Conservation (phyloP, 2,888 invertebrate species). For the Coelogynopora nodosa region DNA sequence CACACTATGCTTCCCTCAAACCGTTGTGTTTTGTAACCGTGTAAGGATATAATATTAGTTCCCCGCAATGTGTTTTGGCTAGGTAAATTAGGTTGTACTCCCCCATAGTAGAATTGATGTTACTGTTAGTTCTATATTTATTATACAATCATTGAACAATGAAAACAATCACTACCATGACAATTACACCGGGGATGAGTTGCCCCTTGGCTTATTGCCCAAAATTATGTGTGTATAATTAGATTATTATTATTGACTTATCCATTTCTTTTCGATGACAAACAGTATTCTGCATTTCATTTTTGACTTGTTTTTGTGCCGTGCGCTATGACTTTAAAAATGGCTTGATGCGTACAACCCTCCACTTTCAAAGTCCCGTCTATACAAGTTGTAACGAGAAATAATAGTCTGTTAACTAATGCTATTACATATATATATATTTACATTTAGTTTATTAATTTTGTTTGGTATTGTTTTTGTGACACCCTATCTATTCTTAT, state of each 20-base stretch:
- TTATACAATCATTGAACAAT: neutral
- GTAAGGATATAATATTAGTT: neutral
- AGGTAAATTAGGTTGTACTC: neutral
- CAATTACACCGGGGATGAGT: too few relatives aligned
- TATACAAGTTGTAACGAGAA: neutral
- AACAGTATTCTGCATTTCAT: neutral
- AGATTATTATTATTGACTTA: neutral
- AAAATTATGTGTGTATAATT: neutral
- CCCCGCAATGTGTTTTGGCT: neutral
- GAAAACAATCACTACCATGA: neutral
- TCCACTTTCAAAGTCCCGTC: neutral
- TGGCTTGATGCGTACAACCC: neutral
- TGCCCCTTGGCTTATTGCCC: neutral
- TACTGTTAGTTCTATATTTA: neutral
- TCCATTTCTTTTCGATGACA: neutral
- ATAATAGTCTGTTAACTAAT: neutral
- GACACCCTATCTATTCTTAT: neutral
- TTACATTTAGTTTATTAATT: neutral
- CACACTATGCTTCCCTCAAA: neutral
- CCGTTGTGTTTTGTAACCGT: neutral
- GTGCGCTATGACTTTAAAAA: neutral
- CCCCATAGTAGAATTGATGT: neutral
- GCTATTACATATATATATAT: neutral
- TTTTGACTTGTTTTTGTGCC: neutral
- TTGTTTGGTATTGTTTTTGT: neutral